These are phyloP conservation scores for Mythimna impura DNA, from an alignment of 2,888 invertebrate species.

Conservation along the genomic window DNA sequence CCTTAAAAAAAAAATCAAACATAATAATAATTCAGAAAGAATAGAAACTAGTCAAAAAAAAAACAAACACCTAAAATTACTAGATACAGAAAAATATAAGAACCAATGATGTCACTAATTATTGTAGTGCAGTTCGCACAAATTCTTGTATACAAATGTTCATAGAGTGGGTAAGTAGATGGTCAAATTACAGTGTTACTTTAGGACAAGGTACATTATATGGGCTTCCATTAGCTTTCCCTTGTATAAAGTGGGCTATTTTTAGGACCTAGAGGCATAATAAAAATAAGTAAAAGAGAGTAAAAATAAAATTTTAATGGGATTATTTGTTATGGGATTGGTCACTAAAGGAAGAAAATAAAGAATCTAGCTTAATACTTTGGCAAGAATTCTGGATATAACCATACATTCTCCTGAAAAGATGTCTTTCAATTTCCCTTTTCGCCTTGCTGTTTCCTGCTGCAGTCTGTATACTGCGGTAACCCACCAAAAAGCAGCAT, in stretches of 20 bases:
- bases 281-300: constrained; percentile 58
- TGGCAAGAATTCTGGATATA: constrained; percentile 87
- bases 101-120: constrained; percentile 49
- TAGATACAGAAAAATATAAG: constrained; percentile 16
- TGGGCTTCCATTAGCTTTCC: constrained; percentile 57
- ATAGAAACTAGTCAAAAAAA: constrained; percentile 7
- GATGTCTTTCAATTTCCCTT: constrained; percentile 96
- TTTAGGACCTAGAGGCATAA: constrained; percentile 67
- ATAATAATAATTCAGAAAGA: constrained; percentile 6
- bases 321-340: constrained; percentile 67
- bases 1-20: constrained; percentile 5
- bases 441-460: constrained; percentile 94
- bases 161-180: constrained; percentile 29
- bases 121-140: constrained; percentile 32
- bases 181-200: constrained; percentile 36
- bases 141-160: constrained; percentile 33
- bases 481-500: constrained; percentile 92
- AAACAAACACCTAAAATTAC: constrained; percentile 13
- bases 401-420: constrained; percentile 96
- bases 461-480: constrained; percentile 94
- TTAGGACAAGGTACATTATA: constrained; percentile 32
- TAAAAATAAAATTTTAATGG: constrained; percentile 45
- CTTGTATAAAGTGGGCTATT: constrained; percentile 65
- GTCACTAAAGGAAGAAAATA: constrained; percentile 77
- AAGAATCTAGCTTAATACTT: constrained; percentile 87